A percentile compares a stretch with the other conserved stretches of the same genome.
phyloP scores from a whole-genome alignment of 2,797 vertebrate species.

The Chrysocyon brachyurus region DNA sequence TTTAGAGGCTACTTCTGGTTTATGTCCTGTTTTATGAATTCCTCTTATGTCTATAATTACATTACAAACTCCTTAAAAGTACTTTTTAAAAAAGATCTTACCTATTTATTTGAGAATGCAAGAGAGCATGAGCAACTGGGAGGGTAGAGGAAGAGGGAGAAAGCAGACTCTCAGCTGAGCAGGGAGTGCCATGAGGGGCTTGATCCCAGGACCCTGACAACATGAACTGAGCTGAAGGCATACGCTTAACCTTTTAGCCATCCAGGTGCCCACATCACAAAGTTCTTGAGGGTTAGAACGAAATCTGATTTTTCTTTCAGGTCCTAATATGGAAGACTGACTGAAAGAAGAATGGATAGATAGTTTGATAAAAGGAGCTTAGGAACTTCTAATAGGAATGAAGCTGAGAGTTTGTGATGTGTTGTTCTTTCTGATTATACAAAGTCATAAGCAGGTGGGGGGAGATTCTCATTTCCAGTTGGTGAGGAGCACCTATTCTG shows the following conservation, averaged over 20 bases:
- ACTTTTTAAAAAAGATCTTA: too few species aligned
- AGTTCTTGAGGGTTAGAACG: background rate
- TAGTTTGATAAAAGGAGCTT: conserved; percentile 44
- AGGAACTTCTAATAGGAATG: conserved; percentile 33
- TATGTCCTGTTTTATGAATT: background rate
- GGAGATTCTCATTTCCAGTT: conserved; percentile 59
- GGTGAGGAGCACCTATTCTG: conserved; percentile 55
- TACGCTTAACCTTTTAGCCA: too few species aligned
- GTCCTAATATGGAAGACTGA: background rate
- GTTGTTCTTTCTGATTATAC: conserved; percentile 27
- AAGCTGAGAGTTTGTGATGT: conserved; percentile 7
- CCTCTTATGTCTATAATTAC: background rate
- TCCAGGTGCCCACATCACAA: background rate
- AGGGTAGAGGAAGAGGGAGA: too few species aligned
- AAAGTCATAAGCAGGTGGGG: conserved; percentile 55
- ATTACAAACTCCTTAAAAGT: background rate
- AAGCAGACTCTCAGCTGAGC: too few species aligned
- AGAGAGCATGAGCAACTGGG: too few species aligned
- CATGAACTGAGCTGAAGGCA: too few species aligned
- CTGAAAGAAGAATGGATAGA: background rate
- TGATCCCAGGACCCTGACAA: too few species aligned
- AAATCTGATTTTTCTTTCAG: background rate
- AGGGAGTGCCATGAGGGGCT: too few species aligned
- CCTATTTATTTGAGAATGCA: too few species aligned
- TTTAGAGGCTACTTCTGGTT: background rate